Evolutionary conservation across 1,140 invertebrate species (phyloP).

Genomic region (Aphidius ervi): DNA sequence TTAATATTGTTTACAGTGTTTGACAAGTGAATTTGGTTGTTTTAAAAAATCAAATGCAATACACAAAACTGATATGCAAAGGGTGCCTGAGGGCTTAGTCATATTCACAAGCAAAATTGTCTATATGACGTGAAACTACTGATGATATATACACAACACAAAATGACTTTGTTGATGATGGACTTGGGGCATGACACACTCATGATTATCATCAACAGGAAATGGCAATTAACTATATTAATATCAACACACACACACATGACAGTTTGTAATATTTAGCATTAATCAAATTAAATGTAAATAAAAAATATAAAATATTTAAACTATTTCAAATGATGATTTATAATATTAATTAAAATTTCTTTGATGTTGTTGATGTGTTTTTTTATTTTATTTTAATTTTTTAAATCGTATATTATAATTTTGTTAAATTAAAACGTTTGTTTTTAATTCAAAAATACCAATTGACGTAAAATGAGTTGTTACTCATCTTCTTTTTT

Average conservation of each 20-base stretch:
- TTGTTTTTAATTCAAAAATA: too few relatives aligned
- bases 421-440: too few relatives aligned
- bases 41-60: conserved; percentile 38
- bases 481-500: background rate
- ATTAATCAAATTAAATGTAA: too few relatives aligned
- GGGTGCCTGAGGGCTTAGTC: conserved; percentile 34
- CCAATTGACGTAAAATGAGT: too few relatives aligned
- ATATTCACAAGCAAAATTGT: conserved; percentile 27
- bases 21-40: conserved; percentile 15
- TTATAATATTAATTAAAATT: too few relatives aligned
- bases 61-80: conserved; percentile 47
- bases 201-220: conserved; percentile 39
- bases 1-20: conserved; percentile 6
- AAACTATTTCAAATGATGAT: too few relatives aligned
- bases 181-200: background rate
- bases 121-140: conserved; percentile 21
- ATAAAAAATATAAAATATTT: too few relatives aligned
- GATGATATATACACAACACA: conserved; percentile 3
- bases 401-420: too few relatives aligned
- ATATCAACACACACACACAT: conserved; percentile 20
- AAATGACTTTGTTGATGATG: background rate
- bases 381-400: too few relatives aligned
- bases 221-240: conserved; percentile 50
- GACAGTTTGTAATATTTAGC: too few relatives aligned
- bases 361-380: too few relatives aligned